phyloP scores from a whole-genome alignment of 1,140 invertebrate genomes.

The Andrena cerasifolii region DNA sequence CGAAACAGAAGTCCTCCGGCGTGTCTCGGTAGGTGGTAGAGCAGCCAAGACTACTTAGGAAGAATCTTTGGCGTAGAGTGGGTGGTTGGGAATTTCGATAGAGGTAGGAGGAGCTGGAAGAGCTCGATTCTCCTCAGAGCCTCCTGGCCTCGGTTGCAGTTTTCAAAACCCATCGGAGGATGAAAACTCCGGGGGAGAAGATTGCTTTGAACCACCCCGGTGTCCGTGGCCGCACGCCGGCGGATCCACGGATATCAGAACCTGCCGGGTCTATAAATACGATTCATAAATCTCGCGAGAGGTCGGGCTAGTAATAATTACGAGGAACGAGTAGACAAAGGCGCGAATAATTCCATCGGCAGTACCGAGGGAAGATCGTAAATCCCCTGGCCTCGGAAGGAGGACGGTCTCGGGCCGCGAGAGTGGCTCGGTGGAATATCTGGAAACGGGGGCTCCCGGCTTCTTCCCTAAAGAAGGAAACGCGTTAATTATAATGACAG shows the following conservation, averaged over 20 bases:
- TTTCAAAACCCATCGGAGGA: too few species aligned
- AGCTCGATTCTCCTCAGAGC: too few species aligned
- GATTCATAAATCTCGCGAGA: constrained; percentile 28
- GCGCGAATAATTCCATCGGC: constrained; percentile 45
- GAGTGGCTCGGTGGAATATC: neutral
- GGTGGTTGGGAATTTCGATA: too few species aligned
- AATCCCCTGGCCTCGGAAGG: constrained; percentile 22
- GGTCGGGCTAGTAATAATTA: constrained; percentile 34
- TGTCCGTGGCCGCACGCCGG: neutral
- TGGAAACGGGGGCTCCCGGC: neutral
- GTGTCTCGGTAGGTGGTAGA: too few species aligned
- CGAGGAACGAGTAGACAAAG: constrained; percentile 18
- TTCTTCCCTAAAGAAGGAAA: constrained; percentile 54
- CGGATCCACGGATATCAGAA: constrained; percentile 38
- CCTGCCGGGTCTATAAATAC: constrained; percentile 32
- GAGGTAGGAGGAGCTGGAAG: too few species aligned
- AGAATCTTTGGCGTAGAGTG: too few species aligned
- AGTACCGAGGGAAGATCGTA: constrained; percentile 30
- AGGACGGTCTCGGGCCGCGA: neutral
- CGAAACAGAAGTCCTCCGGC: neutral
- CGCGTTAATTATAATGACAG: constrained; percentile 77
- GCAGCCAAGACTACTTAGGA: too few species aligned
- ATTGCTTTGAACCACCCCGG: neutral
- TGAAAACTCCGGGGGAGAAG: too few species aligned
- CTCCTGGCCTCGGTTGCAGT: too few species aligned